Evolutionary conservation across 2,888 invertebrate genomes (phyloP).

Genomic region (Clivina fossor): DNA sequence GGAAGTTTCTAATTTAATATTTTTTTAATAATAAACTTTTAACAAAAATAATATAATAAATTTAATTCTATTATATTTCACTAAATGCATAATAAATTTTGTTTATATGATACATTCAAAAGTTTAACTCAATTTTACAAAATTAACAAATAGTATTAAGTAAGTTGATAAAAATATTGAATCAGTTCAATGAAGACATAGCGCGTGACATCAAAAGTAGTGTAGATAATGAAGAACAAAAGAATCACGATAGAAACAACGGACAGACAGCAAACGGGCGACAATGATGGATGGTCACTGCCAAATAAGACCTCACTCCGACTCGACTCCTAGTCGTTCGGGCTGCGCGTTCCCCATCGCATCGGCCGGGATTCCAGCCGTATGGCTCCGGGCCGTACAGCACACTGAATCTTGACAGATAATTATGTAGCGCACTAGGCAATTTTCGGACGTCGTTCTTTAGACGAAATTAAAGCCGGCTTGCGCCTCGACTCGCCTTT

Average conservation of each 20-base stretch:
- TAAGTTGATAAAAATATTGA: too few relatives aligned
- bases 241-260: conserved; percentile 29
- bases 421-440: conserved; percentile 27
- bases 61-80: too few relatives aligned
- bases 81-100: too few relatives aligned
- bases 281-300: conserved; percentile 30
- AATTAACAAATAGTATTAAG: too few relatives aligned
- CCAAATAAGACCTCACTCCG: conserved; percentile 29
- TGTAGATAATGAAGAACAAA: conserved; percentile 31
- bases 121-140: too few relatives aligned
- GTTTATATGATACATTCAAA: too few relatives aligned
- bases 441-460: conserved; percentile 24
- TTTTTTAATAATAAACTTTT: too few relatives aligned
- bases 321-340: too few relatives aligned
- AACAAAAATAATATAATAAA: too few relatives aligned
- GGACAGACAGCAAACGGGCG: conserved; percentile 17
- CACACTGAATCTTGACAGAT: conserved; percentile 29
- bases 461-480: conserved; percentile 20
- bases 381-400: not conserved
- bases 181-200: conserved; percentile 3
- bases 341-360: conserved; percentile 1
- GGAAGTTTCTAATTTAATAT: too few relatives aligned
- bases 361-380: not conserved
- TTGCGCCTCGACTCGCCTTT: not conserved
- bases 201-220: conserved; percentile 16